Evolutionary conservation across 92 coral and sea anemone genomes (phyloP), one percentile per base, ranked within the genome.

Genomic region (Parazoanthus darwini): DNA sequence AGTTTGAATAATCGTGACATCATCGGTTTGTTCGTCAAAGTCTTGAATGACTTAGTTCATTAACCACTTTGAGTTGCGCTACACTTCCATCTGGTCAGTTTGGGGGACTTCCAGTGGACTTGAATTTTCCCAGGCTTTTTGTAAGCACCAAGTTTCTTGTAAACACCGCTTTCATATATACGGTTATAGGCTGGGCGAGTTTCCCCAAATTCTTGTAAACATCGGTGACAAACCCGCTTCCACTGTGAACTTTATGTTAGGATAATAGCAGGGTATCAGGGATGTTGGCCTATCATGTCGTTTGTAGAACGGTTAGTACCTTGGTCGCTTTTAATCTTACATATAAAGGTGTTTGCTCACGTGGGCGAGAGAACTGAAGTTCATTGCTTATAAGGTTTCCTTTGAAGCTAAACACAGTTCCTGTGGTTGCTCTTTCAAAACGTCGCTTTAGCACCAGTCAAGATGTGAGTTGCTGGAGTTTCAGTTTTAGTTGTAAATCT

Each of bases 221-320:
- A n/a, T 29, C 33, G 33, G 33, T 29, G 33, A 29, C 33, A 29
- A 75, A 46, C 63, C 71, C 63, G 54, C 87, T 59, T 82, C 77
- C 14, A 65, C 87, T 7, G 77, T 51, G n/a, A 82, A 82, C 0
- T 16, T 66, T 38, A 23, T 82, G 15, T 33, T 77, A 39, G 23
- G 87, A 75, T 82, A 51, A 14, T 82, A 82, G 74, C 38, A 82
- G 38, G 58, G 58, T 71, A 51, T 82, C 86, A 42, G 86, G 86
- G 3, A 25, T 20, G 36, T 56, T 36, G 35, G 58, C 66, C 20
- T 25, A 42, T 51, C 0, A 39, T 39, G 4, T 39, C 42, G 2
- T 2, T 39, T 4, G 42, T 39, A 39, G 42, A 39, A 39, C 3
- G 42, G 42, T 39, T 2, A 0, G 42, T 39, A 2, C 42, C 4